A percentile compares a stretch with the other conserved stretches of the same genome.
Evolutionary conservation across 2,888 invertebrate species (phyloP).

Genomic region (Eubasilissa splendida): DNA sequence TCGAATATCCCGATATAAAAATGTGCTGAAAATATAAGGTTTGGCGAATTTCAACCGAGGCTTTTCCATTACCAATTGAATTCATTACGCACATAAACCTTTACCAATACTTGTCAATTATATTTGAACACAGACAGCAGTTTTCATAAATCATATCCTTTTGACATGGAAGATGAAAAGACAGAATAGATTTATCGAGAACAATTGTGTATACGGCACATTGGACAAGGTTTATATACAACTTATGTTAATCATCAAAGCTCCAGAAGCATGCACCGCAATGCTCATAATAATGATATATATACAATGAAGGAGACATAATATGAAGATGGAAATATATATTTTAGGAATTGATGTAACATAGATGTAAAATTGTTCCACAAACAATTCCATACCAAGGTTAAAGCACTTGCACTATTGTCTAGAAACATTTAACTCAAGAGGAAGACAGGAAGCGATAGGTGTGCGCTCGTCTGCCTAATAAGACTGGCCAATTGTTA

Average conservation of each 20-base stretch:
- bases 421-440: constrained; percentile 35
- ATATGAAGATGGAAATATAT: constrained; percentile 22
- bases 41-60: constrained; percentile 31
- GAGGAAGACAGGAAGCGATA: constrained; percentile 43
- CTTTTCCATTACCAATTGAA: background rate
- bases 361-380: constrained; percentile 17
- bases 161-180: background rate
- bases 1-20: no score
- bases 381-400: constrained; percentile 29
- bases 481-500: constrained; percentile 17
- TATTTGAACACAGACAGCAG: background rate
- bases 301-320: constrained; percentile 41
- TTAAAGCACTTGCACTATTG: constrained; percentile 42
- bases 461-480: constrained; percentile 21
- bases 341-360: constrained; percentile 22
- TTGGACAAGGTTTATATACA: constrained; percentile 32
- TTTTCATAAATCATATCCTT: constrained; percentile 7
- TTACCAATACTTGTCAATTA: constrained; percentile 13
- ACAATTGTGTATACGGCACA: background rate
- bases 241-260: constrained; percentile 27
- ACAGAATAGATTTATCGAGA: background rate
- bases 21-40: constrained; percentile 1
- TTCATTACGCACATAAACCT: constrained; percentile 25
- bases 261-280: constrained; percentile 48
- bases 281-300: constrained; percentile 34